A percentile compares a stretch with the other conserved stretches of the same genome.
These are phyloP conservation scores for Lysandra bellargus DNA, from an alignment of 2,888 invertebrate genomes.

Conservation along the genomic window DNA sequence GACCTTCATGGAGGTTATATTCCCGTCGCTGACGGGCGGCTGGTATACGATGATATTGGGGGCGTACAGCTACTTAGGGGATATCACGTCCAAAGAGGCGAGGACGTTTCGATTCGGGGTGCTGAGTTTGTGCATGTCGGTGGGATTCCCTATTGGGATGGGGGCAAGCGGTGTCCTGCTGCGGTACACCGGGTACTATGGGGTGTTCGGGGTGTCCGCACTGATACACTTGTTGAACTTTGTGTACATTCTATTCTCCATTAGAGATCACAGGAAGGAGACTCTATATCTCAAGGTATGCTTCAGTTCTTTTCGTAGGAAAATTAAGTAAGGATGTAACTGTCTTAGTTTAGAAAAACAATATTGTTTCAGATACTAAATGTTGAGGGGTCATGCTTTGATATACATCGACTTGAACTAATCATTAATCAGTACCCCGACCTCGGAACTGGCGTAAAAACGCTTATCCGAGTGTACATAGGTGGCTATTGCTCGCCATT, in stretches of 20 bases:
- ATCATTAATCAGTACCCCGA: too few species aligned
- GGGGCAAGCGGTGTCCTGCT: slow-evolving; percentile 67
- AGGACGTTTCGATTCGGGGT: slow-evolving; percentile 83
- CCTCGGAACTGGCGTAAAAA: too few species aligned
- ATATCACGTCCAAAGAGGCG: slow-evolving; percentile 77
- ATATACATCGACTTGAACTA: too few species aligned
- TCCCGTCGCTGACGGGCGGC: slow-evolving; percentile 76
- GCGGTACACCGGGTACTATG: slow-evolving; percentile 73
- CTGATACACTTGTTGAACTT: slow-evolving; percentile 67
- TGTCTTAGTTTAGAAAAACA: too few species aligned
- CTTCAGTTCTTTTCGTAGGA: neutral
- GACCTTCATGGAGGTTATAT: slow-evolving; percentile 76
- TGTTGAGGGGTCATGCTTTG: too few species aligned
- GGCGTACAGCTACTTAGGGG: slow-evolving; percentile 82
- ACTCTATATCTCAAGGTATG: slow-evolving; percentile 56
- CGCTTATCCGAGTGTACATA: too few species aligned
- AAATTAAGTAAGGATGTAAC: neutral
- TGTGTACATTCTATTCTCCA: slow-evolving; percentile 65
- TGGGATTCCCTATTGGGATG: slow-evolving; percentile 74
- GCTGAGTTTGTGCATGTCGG: slow-evolving; percentile 69
- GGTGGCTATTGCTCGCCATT: too few species aligned
- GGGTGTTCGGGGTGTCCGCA: slow-evolving; percentile 72
- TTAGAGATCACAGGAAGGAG: slow-evolving; percentile 70
- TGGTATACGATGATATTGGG: slow-evolving; percentile 81
- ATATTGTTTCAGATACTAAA: too few species aligned